Percentiles rank a stretch among this genome's conserved stretches.
Evolutionary conservation across 2,888 invertebrate genomes (phyloP).

Genomic region (Aleiodes alternator): DNA sequence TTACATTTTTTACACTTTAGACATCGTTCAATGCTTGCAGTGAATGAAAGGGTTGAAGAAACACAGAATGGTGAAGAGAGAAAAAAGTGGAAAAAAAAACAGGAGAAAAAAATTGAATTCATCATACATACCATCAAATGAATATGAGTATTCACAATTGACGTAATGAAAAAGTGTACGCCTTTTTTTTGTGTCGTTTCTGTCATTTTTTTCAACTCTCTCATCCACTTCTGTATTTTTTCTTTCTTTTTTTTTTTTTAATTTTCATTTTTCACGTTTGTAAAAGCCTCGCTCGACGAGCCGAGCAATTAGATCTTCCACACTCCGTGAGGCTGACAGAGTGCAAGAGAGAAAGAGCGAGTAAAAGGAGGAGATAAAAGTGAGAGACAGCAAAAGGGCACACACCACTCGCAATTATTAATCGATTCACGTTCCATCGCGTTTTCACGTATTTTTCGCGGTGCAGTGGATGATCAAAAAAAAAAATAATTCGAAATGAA

Average conservation of each 20-base stretch:
- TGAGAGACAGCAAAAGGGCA: not conserved
- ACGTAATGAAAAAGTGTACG: conserved; percentile 34
- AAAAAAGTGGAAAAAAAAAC: not conserved
- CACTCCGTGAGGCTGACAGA: conserved; percentile 17
- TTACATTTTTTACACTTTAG: no score
- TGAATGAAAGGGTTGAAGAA: not conserved
- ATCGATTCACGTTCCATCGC: conserved; percentile 33
- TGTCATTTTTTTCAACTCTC: conserved; percentile 32
- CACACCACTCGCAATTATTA: conserved; percentile 36
- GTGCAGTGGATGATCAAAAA: conserved; percentile 24
- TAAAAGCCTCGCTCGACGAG: conserved; percentile 35
- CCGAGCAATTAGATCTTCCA: conserved; percentile 41
- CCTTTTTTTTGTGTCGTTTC: not conserved
- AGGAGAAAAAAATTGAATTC: not conserved
- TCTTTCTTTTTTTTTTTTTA: not conserved
- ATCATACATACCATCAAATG: conserved; percentile 9
- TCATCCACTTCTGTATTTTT: conserved; percentile 25
- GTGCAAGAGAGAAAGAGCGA: no score
- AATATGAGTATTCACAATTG: conserved; percentile 31
- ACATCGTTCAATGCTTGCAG: no score
- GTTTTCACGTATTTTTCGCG: conserved; percentile 18
- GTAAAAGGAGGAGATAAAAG: no score
- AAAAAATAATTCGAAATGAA: conserved; percentile 14
- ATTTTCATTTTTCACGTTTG: conserved; percentile 28
- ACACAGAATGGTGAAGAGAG: not conserved